Evolutionary conservation across 2,113 vertebrate species (phyloP).

Genomic region (Cephalopterus ornatus): DNA sequence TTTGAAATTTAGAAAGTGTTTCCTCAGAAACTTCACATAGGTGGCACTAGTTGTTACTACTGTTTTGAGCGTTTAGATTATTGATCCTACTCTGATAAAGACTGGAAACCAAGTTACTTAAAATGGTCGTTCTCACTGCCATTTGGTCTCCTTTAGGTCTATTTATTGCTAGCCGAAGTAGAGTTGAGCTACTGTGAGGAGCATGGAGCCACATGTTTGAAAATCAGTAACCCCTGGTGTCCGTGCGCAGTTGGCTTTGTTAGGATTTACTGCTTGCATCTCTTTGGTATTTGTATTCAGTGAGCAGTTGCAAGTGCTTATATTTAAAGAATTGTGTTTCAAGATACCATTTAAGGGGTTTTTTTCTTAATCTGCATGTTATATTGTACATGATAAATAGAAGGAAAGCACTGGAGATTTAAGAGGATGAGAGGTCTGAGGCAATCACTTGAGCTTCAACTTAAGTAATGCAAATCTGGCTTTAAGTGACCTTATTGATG

Average conservation of each 20-base stretch:
- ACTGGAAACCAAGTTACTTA: not conserved
- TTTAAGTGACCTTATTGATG: constrained; percentile 67
- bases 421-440: constrained; percentile 61
- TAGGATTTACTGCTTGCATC: not conserved
- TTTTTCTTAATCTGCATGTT: constrained; percentile 24
- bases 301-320: not conserved
- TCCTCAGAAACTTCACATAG: not conserved
- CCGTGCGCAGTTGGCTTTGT: not conserved
- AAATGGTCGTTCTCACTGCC: not conserved
- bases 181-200: not conserved
- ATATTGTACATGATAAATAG: constrained; percentile 4
- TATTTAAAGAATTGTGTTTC: not conserved
- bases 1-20: not conserved
- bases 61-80: not conserved
- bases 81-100: not conserved
- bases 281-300: not conserved
- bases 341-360: not conserved
- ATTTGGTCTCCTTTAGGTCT: not conserved
- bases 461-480: constrained; percentile 54
- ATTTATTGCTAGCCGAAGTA: not conserved
- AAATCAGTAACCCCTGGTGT: not conserved
- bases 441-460: constrained; percentile 55
- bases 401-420: constrained; percentile 29
- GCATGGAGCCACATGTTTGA: not conserved
- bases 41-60: not conserved